A percentile compares a stretch with the other conserved stretches of the same genome.
These are phyloP conservation scores for Lophius americanus DNA, from an alignment of 2,797 vertebrate genomes.

Conservation along the genomic window DNA sequence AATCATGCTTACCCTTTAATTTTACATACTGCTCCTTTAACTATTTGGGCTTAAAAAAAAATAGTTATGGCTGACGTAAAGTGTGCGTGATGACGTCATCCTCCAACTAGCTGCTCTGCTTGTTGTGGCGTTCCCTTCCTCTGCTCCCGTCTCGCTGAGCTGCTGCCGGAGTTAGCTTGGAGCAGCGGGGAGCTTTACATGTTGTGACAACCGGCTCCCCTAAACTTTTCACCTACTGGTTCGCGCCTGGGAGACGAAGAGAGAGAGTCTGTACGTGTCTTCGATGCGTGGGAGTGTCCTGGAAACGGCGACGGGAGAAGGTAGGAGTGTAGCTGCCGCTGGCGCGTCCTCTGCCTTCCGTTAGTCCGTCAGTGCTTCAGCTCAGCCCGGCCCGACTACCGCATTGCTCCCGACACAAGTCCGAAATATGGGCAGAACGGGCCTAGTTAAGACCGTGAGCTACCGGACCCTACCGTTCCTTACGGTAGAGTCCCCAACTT, in stretches of 20 bases:
- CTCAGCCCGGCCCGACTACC: conserved; percentile 66
- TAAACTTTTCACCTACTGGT: conserved; percentile 42
- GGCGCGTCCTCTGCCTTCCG: conserved; percentile 39
- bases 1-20: too few species aligned
- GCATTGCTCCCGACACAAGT: conserved; percentile 63
- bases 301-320: conserved; percentile 76
- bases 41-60: conserved; percentile 4
- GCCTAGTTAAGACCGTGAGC: conserved; percentile 40
- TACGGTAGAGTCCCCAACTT: background rate
- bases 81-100: conserved; percentile 77
- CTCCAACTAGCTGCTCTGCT: conserved; percentile 12
- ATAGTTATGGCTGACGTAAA: conserved; percentile 48
- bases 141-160: conserved; percentile 58
- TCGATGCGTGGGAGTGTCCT: conserved; percentile 80
- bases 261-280: conserved; percentile 46
- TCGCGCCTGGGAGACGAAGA: conserved; percentile 28
- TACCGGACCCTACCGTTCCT: background rate
- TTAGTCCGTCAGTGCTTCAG: conserved; percentile 50
- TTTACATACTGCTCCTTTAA: background rate
- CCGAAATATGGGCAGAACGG: conserved; percentile 18
- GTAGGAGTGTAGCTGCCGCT: conserved; percentile 58
- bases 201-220: conserved; percentile 52
- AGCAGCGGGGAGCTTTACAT: conserved; percentile 20
- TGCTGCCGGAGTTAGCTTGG: conserved; percentile 55
- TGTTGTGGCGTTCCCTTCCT: conserved; percentile 48